A percentile compares a stretch with the other conserved stretches of the same genome.
These are phyloP conservation scores for Brenthis ino DNA, from an alignment of 2,888 invertebrate genomes.

Conservation along the genomic window DNA sequence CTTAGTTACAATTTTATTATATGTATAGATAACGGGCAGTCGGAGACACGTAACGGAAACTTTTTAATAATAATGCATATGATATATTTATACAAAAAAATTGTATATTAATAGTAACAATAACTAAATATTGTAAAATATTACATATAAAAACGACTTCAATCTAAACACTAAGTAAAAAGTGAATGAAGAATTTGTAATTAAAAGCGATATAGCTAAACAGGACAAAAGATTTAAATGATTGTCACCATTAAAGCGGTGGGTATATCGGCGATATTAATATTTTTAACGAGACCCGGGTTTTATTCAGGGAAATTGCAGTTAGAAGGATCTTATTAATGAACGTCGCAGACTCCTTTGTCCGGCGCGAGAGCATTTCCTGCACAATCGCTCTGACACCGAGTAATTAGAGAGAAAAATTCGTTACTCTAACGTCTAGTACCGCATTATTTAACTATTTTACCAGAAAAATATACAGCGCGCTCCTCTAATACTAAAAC, in stretches of 20 bases:
- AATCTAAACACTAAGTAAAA: slow-evolving; percentile 15
- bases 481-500: slow-evolving; percentile 34
- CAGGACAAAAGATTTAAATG: slow-evolving; percentile 58
- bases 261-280: slow-evolving; percentile 74
- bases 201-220: slow-evolving; percentile 41
- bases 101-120: too few species aligned
- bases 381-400: slow-evolving; percentile 79
- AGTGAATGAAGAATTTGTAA: slow-evolving; percentile 30
- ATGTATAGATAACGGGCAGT: too few species aligned
- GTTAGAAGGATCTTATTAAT: slow-evolving; percentile 82
- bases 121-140: too few species aligned
- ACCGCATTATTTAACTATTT: slow-evolving; percentile 61
- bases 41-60: too few species aligned
- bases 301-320: slow-evolving; percentile 80
- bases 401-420: slow-evolving; percentile 81
- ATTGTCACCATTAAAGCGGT: slow-evolving; percentile 69
- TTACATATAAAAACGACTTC: too few species aligned
- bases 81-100: too few species aligned
- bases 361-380: slow-evolving; percentile 73
- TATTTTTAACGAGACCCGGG: slow-evolving; percentile 69
- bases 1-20: too few species aligned
- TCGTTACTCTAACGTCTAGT: slow-evolving; percentile 68
- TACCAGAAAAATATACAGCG: slow-evolving; percentile 50
- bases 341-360: slow-evolving; percentile 77
- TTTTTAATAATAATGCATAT: too few species aligned